Conservation (phyloP, 2,113 vertebrate genomes). For the Lipophrys pholis region DNA sequence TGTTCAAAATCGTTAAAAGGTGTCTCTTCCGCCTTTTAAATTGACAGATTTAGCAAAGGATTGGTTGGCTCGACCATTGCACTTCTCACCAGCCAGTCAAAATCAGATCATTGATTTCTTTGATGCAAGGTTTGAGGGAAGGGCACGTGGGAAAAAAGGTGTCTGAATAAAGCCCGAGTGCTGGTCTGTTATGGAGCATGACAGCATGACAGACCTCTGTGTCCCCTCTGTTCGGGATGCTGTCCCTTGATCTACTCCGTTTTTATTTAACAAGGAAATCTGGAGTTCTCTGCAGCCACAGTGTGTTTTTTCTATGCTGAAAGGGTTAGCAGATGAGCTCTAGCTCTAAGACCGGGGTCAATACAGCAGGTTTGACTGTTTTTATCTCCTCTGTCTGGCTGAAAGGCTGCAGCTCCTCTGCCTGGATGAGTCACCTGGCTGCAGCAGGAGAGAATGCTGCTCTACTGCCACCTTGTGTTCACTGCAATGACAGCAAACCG, state of each 20-base stretch:
- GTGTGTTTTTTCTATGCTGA: constrained; percentile 50
- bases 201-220: constrained; percentile 62
- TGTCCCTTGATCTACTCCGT: constrained; percentile 52
- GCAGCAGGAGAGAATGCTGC: constrained; percentile 40
- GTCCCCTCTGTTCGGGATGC: constrained; percentile 59
- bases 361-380: constrained; percentile 66
- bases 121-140: constrained; percentile 47
- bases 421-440: constrained; percentile 61
- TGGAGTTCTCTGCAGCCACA: constrained; percentile 51
- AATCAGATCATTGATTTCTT: constrained; percentile 65
- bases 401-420: constrained; percentile 62
- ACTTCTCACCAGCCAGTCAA: constrained; percentile 52
- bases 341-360: constrained; percentile 65
- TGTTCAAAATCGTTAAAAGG: constrained; percentile 59
- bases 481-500: neutral
- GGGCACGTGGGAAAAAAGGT: constrained; percentile 21
- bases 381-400: constrained; percentile 66
- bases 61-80: constrained; percentile 49
- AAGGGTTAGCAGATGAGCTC: constrained; percentile 62
- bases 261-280: constrained; percentile 61
- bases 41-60: constrained; percentile 54
- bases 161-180: constrained; percentile 54
- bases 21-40: constrained; percentile 54
- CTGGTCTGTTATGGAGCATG: constrained; percentile 45
- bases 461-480: constrained; percentile 75